Percentiles rank a stretch among this genome's conserved stretches.
phyloP scores from a whole-genome alignment of 2,797 vertebrate species.

The Peromyscus melanophrys region DNA sequence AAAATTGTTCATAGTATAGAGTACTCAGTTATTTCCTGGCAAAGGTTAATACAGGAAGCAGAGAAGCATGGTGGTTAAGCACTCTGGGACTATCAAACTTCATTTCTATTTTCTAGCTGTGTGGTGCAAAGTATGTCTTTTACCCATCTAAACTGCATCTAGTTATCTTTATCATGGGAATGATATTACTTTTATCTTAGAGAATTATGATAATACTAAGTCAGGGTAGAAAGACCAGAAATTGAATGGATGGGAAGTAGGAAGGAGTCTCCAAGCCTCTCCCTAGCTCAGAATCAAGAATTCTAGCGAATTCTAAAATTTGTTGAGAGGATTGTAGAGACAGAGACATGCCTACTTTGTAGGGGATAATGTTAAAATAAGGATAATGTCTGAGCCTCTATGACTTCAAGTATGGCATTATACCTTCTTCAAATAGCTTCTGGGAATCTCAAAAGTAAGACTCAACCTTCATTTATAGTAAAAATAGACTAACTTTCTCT shows the following conservation, averaged over 20 bases:
- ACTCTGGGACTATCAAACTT: not conserved
- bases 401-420: not conserved
- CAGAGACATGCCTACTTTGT: not conserved
- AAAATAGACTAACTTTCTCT: not conserved
- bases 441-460: not conserved
- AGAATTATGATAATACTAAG: not conserved
- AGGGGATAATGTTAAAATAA: not conserved
- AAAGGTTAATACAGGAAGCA: not conserved
- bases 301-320: not conserved
- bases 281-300: not conserved
- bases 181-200: not conserved
- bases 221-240: not conserved
- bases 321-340: not conserved
- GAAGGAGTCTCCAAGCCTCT: not conserved
- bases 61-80: not conserved
- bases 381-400: not conserved
- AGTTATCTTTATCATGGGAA: not conserved
- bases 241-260: not conserved
- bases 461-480: not conserved
- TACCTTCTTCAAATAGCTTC: not conserved
- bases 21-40: not conserved
- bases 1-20: not conserved
- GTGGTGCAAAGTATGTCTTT: not conserved
- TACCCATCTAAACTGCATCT: not conserved
- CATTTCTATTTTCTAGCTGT: not conserved